These are phyloP conservation scores for Ploceus nigricollis DNA, from an alignment of 2,113 vertebrate genomes.

Conservation along the genomic window DNA sequence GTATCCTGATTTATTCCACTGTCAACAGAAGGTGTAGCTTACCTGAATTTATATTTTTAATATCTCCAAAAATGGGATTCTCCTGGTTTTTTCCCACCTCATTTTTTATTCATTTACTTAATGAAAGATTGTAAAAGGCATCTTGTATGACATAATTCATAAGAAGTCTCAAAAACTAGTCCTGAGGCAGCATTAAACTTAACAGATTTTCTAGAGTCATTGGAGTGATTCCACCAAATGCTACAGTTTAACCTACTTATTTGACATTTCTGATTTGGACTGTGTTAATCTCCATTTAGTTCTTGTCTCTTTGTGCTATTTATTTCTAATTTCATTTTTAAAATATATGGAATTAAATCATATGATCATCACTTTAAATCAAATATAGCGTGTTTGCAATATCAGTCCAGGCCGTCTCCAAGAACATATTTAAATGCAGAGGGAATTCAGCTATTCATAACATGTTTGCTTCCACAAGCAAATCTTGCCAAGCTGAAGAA, in stretches of 20 bases:
- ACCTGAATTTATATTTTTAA: background rate
- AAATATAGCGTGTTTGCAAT: background rate
- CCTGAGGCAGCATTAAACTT: background rate
- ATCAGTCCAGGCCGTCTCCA: background rate
- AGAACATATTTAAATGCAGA: background rate
- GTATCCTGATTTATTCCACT: background rate
- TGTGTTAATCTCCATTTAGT: background rate
- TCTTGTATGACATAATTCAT: background rate
- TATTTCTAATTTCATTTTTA: background rate
- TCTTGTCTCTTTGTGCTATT: background rate
- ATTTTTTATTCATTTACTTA: background rate
- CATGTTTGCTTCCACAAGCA: background rate
- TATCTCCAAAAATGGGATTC: background rate
- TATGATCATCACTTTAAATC: background rate
- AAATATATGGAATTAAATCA: background rate
- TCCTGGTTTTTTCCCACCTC: background rate
- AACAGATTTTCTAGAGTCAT: background rate
- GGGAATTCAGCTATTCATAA: slow-evolving; percentile 29
- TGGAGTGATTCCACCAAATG: background rate
- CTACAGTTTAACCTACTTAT: background rate
- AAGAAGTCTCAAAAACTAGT: background rate
- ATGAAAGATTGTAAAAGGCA: background rate
- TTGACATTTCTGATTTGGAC: background rate
- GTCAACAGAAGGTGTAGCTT: background rate
- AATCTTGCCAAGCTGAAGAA: slow-evolving; percentile 34